These are phyloP conservation scores for Agrochola lota DNA, from an alignment of 2,888 invertebrate species.

Conservation along the genomic window DNA sequence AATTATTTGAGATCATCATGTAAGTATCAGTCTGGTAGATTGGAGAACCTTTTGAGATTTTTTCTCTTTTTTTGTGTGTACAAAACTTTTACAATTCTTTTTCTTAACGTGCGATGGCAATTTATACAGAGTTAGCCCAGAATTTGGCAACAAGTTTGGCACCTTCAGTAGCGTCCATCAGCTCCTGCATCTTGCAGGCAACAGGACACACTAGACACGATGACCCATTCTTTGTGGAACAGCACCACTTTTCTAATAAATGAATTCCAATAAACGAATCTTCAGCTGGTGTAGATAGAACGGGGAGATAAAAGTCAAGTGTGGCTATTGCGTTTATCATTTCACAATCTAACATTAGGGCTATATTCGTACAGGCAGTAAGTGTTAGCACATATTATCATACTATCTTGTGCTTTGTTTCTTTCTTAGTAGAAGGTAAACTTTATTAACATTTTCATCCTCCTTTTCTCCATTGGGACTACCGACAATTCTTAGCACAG, in stretches of 20 bases:
- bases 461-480: not conserved
- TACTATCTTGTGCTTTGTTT: not conserved
- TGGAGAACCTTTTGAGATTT: too few relatives aligned
- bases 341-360: not conserved
- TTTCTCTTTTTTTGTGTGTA: too few relatives aligned
- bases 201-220: too few relatives aligned
- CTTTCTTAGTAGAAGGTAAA: not conserved
- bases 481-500: not conserved
- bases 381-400: not conserved
- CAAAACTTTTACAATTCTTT: too few relatives aligned
- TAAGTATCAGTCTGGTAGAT: not conserved
- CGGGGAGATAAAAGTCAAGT: not conserved
- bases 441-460: not conserved
- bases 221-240: too few relatives aligned
- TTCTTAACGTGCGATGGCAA: too few relatives aligned
- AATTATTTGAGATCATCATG: not conserved
- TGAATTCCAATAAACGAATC: not conserved
- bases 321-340: not conserved
- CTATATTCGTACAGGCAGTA: not conserved
- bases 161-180: too few relatives aligned
- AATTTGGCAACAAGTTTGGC: too few relatives aligned
- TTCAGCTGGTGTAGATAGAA: not conserved
- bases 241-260: too few relatives aligned
- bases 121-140: too few relatives aligned
- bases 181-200: too few relatives aligned